phyloP scores from a whole-genome alignment of 2,888 invertebrate species.

The Sarcophaga rosellei region DNA sequence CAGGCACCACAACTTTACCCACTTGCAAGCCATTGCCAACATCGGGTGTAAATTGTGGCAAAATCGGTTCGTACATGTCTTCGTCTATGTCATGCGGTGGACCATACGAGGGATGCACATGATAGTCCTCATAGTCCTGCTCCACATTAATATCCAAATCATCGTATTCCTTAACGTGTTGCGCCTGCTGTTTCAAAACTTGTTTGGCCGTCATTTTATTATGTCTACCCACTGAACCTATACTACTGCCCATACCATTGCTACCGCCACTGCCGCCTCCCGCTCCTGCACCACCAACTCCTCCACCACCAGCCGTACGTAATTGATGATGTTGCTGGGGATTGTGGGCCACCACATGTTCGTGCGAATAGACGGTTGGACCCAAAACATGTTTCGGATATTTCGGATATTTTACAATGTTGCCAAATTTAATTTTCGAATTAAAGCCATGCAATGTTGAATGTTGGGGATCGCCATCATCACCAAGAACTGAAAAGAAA shows the following conservation, averaged over 20 bases:
- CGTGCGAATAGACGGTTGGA: constrained; percentile 79
- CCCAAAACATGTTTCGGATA: constrained; percentile 83
- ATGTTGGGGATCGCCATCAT: constrained; percentile 69
- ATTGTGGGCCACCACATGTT: constrained; percentile 57
- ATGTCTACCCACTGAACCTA: constrained; percentile 53
- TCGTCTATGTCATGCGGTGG: constrained; percentile 74
- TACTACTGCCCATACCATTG: not conserved
- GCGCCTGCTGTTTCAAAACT: constrained; percentile 60
- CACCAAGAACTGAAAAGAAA: constrained; percentile 69
- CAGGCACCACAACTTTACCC: constrained; percentile 68
- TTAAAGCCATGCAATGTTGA: constrained; percentile 69
- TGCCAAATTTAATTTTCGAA: constrained; percentile 72
- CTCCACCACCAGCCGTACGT: constrained; percentile 66
- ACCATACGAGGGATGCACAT: constrained; percentile 74
- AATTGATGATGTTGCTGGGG: constrained; percentile 67
- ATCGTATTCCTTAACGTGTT: constrained; percentile 60
- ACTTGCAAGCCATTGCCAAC: constrained; percentile 49
- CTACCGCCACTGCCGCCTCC: not conserved
- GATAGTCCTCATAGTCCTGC: constrained; percentile 70
- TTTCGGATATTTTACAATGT: constrained; percentile 63
- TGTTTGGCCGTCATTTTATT: constrained; percentile 55
- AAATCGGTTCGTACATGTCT: constrained; percentile 73
- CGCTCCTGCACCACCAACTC: not conserved
- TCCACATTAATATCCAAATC: constrained; percentile 68
- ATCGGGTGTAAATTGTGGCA: constrained; percentile 73